These are phyloP conservation scores for Oncorhynchus clarkii DNA, from an alignment of 2,113 vertebrate genomes.

Conservation along the genomic window DNA sequence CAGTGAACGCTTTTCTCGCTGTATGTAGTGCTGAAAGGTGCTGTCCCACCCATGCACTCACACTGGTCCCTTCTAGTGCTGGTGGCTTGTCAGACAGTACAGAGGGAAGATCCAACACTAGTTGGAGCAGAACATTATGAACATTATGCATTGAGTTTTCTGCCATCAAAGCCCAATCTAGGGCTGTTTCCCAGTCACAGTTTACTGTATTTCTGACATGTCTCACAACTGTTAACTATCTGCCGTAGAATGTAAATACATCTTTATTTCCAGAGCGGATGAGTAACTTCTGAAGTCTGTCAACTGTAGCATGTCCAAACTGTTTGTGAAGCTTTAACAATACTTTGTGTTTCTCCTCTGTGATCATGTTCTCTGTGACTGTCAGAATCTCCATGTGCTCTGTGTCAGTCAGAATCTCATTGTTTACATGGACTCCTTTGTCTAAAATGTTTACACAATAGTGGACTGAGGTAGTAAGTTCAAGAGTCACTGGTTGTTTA, in stretches of 20 bases:
- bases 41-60: too few species aligned
- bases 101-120: constrained; percentile 15
- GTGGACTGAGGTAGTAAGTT: not conserved
- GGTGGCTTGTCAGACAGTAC: not conserved
- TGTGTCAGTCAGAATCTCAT: not conserved
- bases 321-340: too few species aligned
- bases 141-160: too few species aligned
- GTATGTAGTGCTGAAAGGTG: not conserved
- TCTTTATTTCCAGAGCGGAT: too few species aligned
- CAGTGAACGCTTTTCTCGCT: not conserved
- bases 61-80: too few species aligned
- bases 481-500: too few species aligned
- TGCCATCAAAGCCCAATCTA: constrained; percentile 17
- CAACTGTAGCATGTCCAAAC: too few species aligned
- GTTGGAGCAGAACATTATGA: too few species aligned
- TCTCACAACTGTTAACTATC: constrained; percentile 13
- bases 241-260: not conserved
- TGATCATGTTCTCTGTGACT: not conserved
- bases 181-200: constrained; percentile 5
- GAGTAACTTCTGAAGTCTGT: too few species aligned
- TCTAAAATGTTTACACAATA: constrained; percentile 10
- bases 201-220: constrained; percentile 11
- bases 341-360: not conserved
- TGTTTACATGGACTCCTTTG: not conserved
- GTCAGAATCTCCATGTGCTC: constrained; percentile 1